Conservation (phyloP, 2,888 invertebrate species). For the Onchidella celtica region DNA sequence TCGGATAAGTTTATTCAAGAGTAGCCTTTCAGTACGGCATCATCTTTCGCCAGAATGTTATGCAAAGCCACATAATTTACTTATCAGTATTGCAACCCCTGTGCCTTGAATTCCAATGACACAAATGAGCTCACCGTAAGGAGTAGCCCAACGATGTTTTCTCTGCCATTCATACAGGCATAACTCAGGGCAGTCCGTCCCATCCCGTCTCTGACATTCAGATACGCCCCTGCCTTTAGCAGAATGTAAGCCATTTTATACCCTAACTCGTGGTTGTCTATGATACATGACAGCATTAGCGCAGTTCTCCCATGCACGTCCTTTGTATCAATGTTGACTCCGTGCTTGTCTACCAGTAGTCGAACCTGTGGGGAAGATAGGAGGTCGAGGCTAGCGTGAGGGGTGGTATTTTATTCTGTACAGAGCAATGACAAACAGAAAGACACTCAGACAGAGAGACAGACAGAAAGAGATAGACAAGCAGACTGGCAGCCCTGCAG, state of each 20-base stretch:
- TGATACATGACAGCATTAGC: conserved; percentile 76
- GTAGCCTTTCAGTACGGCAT: too few species aligned
- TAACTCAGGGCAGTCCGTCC: conserved; percentile 75
- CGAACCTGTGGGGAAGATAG: conserved; percentile 59
- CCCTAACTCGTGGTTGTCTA: conserved; percentile 71
- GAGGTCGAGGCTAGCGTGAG: too few species aligned
- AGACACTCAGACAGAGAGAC: too few species aligned
- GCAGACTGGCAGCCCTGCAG: too few species aligned
- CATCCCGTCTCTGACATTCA: conserved; percentile 72
- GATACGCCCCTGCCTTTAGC: conserved; percentile 67
- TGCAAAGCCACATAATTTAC: too few species aligned
- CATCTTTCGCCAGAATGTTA: too few species aligned
- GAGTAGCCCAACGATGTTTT: conserved; percentile 67
- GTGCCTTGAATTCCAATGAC: too few species aligned
- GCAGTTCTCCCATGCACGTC: conserved; percentile 77
- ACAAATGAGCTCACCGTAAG: conserved; percentile 51
- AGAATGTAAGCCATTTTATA: conserved; percentile 74
- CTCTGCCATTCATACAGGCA: conserved; percentile 75
- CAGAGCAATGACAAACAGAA: too few species aligned
- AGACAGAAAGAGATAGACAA: too few species aligned
- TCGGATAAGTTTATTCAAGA: too few species aligned
- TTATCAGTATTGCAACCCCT: too few species aligned
- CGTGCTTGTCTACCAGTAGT: conserved; percentile 74
- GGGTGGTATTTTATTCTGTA: too few species aligned
- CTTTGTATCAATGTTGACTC: conserved; percentile 71